Evolutionary conservation across 1,140 invertebrate genomes (phyloP), one percentile per base, ranked within the genome.

Genomic region (Aricia agestis): DNA sequence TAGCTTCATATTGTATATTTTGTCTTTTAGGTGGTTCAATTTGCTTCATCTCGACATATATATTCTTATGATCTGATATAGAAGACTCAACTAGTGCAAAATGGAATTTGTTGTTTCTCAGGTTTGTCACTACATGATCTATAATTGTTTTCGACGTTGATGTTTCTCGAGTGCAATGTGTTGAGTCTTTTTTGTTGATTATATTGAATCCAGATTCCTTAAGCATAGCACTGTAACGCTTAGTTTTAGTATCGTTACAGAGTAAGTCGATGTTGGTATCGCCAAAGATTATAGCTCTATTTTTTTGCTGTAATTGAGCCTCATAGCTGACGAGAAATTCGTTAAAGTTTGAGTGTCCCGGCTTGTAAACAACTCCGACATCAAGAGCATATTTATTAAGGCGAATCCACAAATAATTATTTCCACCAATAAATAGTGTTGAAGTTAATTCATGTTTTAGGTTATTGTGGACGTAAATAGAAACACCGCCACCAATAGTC

Each of bases 21-120:
- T 74, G 63, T 57, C 63, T 72, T 32, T 45, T 67, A 25, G 65
- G 65, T 15, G 66, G 41, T 15, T 61, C 18, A 13, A 66, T 66
- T 57, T 65, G 68, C 32, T 71, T 74, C 19, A 71, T 58, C 52
- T 68, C 68, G 2, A 71, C 52, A 18, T 32, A 74, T 13, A 74
- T 66, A 13, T 70, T 36, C 41, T 74, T 74, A 45, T 73, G 72
- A 17, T 73, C 72, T n/a, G 72, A 73, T 52, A 73, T 67, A 41
- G 63, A 7, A 9, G 68, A 70, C 5, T 74, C 72, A 36, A 74
- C 42, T 11, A 74, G 31, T 52, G 66, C 69, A 18, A 70, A 25
- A 45, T 74, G 72, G 63, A 74, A 70, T 7, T 63, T 19, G n/a
- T 70, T 70, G 7, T 41, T 36, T 57, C 17, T 67, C 15, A 74